Percentiles rank a stretch among this genome's conserved stretches.
These are phyloP conservation scores for Ernsta delagoae DNA, from an alignment of 2,888 invertebrate species.

Conservation along the genomic window DNA sequence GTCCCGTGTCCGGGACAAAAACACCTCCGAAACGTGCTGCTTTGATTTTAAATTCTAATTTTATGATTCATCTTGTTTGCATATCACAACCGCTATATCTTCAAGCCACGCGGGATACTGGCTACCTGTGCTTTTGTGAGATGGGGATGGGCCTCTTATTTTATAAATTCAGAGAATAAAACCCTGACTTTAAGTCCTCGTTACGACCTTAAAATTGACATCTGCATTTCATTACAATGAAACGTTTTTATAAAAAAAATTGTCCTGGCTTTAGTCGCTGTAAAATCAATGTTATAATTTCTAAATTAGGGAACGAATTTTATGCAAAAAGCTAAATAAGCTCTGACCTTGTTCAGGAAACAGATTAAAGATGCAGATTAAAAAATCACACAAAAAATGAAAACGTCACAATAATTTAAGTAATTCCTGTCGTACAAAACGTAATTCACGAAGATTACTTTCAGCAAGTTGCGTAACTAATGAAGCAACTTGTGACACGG, in stretches of 20 bases:
- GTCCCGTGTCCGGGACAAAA: slow-evolving; percentile 64
- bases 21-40: slow-evolving; percentile 73
- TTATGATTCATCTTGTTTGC: slow-evolving; percentile 75
- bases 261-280: background rate
- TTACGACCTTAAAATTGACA: background rate
- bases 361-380: no score
- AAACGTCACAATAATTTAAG: slow-evolving; percentile 66
- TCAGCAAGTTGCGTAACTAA: slow-evolving; percentile 81
- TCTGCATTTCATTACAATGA: background rate
- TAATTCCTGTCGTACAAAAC: slow-evolving; percentile 77
- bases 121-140: slow-evolving; percentile 9
- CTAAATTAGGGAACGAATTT: no score
- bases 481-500: slow-evolving; percentile 85
- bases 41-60: slow-evolving; percentile 83
- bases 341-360: no score
- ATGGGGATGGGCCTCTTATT: background rate
- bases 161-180: background rate
- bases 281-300: background rate
- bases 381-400: no score
- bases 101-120: slow-evolving; percentile 39
- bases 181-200: background rate
- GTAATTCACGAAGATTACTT: slow-evolving; percentile 80
- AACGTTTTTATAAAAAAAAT: background rate
- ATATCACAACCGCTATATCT: slow-evolving; percentile 64
- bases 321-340: no score